phyloP scores from a whole-genome alignment of 2,113 vertebrate genomes.

The Perccottus glenii region DNA sequence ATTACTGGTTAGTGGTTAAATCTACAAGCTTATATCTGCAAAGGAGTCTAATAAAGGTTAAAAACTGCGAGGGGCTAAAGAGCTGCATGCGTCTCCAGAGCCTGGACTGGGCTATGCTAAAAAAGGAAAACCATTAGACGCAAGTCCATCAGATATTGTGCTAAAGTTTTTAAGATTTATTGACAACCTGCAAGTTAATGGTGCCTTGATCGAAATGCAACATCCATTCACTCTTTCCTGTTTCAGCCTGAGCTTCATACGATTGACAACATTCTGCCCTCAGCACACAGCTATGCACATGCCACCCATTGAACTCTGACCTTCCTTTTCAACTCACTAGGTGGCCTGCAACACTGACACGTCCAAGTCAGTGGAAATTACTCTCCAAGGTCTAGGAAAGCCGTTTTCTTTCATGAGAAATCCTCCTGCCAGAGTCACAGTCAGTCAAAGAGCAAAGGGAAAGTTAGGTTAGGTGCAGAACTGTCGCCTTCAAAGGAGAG shows the following conservation, averaged over 20 bases:
- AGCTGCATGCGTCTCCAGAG: no score
- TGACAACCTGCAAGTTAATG: no score
- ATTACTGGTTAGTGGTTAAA: no score
- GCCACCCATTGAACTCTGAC: conserved; percentile 38
- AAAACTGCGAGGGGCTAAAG: no score
- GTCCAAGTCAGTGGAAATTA: conserved; percentile 57
- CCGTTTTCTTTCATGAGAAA: conserved; percentile 53
- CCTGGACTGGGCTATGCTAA: no score
- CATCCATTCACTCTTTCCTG: conserved; percentile 27
- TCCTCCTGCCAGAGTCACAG: conserved; percentile 44
- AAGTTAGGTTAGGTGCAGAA: conserved; percentile 27
- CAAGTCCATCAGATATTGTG: no score
- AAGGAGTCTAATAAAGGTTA: no score
- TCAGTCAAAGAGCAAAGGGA: conserved; percentile 37
- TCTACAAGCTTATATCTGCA: no score
- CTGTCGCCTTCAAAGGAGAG: conserved; percentile 49
- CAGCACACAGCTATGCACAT: conserved; percentile 15
- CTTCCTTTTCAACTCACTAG: conserved; percentile 49
- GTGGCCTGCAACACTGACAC: conserved; percentile 47
- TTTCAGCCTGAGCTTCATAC: conserved; percentile 22
- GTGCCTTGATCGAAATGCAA: neutral
- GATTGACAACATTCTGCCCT: conserved; percentile 3
- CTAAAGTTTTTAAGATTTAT: no score
- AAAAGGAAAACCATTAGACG: no score
- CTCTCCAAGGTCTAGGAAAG: conserved; percentile 52